phyloP scores from a whole-genome alignment of 2,888 invertebrate species.

The Athalia rosae region DNA sequence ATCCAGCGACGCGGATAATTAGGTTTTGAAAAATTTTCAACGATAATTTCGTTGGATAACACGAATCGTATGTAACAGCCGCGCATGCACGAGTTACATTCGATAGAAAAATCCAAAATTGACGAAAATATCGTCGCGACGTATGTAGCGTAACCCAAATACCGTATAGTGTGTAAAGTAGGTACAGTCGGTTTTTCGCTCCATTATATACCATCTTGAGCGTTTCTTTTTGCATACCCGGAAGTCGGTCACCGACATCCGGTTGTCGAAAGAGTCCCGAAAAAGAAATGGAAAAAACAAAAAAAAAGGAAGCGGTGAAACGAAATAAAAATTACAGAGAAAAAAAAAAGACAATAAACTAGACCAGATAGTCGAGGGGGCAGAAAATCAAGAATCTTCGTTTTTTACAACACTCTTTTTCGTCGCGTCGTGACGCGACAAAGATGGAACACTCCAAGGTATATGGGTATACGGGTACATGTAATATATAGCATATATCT shows the following conservation, averaged over 20 bases:
- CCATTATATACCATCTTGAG: constrained; percentile 3
- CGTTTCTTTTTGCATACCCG: constrained; percentile 9
- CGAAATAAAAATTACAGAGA: no score
- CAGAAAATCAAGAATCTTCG: background rate
- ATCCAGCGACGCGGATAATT: no score
- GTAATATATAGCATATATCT: background rate
- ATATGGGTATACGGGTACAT: background rate
- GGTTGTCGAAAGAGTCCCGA: constrained; percentile 15
- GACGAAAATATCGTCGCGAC: no score
- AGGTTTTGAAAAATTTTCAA: background rate
- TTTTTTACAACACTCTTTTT: no score
- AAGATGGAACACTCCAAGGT: background rate
- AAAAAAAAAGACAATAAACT: constrained; percentile 18
- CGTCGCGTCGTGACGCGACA: no score
- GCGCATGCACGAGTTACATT: no score
- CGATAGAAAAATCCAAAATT: no score
- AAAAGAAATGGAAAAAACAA: no score
- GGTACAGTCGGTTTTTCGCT: background rate
- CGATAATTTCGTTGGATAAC: background rate
- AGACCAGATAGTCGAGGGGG: constrained; percentile 5
- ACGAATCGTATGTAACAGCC: no score
- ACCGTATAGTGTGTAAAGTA: no score
- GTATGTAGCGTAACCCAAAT: no score
- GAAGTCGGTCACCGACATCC: constrained; percentile 34
- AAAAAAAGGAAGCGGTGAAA: no score